phyloP scores from a whole-genome alignment of 2,888 invertebrate species.

The Sympetrum striolatum region DNA sequence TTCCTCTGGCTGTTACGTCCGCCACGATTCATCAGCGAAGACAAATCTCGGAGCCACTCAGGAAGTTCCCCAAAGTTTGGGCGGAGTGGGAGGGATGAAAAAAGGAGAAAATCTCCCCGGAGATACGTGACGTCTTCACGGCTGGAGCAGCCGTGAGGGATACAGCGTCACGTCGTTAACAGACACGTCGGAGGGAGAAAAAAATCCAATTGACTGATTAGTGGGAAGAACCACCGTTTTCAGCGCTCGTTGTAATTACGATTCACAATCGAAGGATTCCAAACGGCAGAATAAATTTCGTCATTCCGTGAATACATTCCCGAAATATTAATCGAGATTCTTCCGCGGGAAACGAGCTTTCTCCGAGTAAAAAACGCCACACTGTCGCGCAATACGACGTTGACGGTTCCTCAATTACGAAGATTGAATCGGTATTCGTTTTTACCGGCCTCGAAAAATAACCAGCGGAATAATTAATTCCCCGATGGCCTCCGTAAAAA shows the following conservation, averaged over 20 bases:
- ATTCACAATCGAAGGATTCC: not conserved
- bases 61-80: no score
- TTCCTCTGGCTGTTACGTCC: no score
- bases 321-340: not conserved
- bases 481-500: not conserved
- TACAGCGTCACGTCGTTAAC: not conserved
- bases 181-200: not conserved
- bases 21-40: no score
- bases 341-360: not conserved
- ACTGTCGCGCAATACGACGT: not conserved
- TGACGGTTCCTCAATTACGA: constrained; percentile 21
- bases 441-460: not conserved
- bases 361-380: not conserved
- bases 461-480: not conserved
- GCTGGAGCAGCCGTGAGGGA: not conserved
- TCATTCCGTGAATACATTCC: not conserved
- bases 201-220: not conserved
- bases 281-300: not conserved
- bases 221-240: not conserved
- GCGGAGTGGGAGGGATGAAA: no score
- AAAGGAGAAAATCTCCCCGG: not conserved
- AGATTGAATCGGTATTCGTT: not conserved
- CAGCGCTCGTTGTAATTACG: not conserved
- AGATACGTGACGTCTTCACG: not conserved
- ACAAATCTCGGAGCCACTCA: no score